A percentile compares a stretch with the other conserved stretches of the same genome.
Conservation (phyloP, 2,888 invertebrate genomes). For the Geotrupes spiniger region DNA sequence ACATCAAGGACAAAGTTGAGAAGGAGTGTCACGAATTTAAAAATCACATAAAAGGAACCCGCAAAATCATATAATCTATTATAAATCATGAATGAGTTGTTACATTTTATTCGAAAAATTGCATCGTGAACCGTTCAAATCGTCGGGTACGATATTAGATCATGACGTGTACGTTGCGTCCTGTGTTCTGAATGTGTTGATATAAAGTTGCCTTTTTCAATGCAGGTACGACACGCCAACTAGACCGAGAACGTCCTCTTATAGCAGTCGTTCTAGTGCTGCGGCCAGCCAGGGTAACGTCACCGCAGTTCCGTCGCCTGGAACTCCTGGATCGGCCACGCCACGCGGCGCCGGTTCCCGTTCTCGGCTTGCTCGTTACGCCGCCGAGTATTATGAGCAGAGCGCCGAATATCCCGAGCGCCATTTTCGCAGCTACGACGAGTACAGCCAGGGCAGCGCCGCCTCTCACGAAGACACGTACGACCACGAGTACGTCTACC, state of each 20-base stretch:
- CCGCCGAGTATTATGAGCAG: conserved; percentile 40
- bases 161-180: too few species aligned
- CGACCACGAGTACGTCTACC: conserved; percentile 50
- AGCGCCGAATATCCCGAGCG: conserved; percentile 53
- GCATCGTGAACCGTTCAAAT: too few species aligned
- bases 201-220: too few species aligned
- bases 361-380: conserved; percentile 42
- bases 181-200: too few species aligned
- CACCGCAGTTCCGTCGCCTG: conserved; percentile 55
- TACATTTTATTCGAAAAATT: too few species aligned
- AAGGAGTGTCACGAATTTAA: too few species aligned
- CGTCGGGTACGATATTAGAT: too few species aligned
- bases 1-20: too few species aligned
- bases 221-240: conserved; percentile 60
- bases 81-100: too few species aligned
- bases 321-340: conserved; percentile 51
- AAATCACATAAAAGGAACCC: too few species aligned
- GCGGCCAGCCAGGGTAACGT: conserved; percentile 47
- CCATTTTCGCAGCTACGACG: conserved; percentile 65
- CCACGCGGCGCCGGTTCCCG: conserved; percentile 51
- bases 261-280: conserved; percentile 52
- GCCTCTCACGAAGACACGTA: conserved; percentile 63
- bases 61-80: too few species aligned
- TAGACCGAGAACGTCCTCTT: conserved; percentile 57
- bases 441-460: conserved; percentile 70